A percentile compares a stretch with the other conserved stretches of the same genome.
phyloP scores from a whole-genome alignment of 2,888 invertebrate species.

The Eudiplozoon nipponicum region DNA sequence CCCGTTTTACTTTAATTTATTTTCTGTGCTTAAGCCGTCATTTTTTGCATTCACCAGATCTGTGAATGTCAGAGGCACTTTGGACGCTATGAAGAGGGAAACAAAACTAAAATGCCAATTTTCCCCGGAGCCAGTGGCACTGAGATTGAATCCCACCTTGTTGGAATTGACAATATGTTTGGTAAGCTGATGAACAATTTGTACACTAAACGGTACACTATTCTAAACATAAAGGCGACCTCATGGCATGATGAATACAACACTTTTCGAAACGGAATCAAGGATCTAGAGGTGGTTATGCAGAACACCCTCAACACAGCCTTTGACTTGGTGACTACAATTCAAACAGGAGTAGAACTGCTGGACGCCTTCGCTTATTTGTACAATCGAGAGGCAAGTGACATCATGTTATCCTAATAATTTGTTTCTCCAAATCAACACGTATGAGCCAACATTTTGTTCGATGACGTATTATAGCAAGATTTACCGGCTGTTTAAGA shows the following conservation, averaged over 20 bases:
- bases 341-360: slow-evolving; percentile 46
- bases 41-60: slow-evolving; percentile 35
- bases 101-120: slow-evolving; percentile 37
- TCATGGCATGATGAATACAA: slow-evolving; percentile 44
- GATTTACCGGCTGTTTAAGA: no score
- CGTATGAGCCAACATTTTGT: no score
- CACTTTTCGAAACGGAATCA: slow-evolving; percentile 31
- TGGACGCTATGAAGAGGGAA: slow-evolving; percentile 40
- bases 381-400: slow-evolving; percentile 36
- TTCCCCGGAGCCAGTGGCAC: slow-evolving; percentile 39
- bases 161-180: slow-evolving; percentile 42
- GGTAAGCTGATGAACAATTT: slow-evolving; percentile 33
- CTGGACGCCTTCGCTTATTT: slow-evolving; percentile 46
- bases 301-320: slow-evolving; percentile 47
- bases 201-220: slow-evolving; percentile 31
- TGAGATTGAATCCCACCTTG: slow-evolving; percentile 25
- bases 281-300: slow-evolving; percentile 39
- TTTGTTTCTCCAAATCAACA: slow-evolving; percentile 6
- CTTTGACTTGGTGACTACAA: slow-evolving; percentile 44
- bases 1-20: no score
- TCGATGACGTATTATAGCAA: no score
- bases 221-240: slow-evolving; percentile 27
- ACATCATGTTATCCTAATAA: slow-evolving; percentile 8
- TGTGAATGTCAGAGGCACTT: slow-evolving; percentile 60
- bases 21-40: no score